These are phyloP conservation scores for Helogale parvula DNA, from an alignment of 2,113 vertebrate species.

Conservation along the genomic window DNA sequence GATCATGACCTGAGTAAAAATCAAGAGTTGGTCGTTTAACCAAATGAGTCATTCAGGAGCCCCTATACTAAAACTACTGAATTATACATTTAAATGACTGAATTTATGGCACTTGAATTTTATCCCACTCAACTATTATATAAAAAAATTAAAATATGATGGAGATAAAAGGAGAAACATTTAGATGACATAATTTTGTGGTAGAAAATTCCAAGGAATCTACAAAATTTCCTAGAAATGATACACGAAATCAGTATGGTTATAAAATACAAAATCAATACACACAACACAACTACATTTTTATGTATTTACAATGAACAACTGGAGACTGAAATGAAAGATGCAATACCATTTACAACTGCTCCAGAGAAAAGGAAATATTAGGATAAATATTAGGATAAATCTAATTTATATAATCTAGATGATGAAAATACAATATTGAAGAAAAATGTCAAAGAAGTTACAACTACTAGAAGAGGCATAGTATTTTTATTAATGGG, in stretches of 20 bases:
- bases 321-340: neutral
- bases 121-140: neutral
- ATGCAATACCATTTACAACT: neutral
- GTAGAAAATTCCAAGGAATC: neutral
- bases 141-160: neutral
- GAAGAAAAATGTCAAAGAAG: neutral
- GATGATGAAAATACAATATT: neutral
- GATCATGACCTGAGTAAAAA: too few relatives aligned
- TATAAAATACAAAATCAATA: neutral
- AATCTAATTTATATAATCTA: neutral
- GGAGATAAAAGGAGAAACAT: neutral
- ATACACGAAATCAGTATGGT: neutral
- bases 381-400: neutral
- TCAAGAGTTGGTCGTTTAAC: too few relatives aligned
- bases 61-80: neutral
- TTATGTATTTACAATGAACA: neutral
- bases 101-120: neutral
- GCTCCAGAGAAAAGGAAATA: neutral
- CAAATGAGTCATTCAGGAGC: too few relatives aligned
- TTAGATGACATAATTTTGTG: neutral
- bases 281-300: neutral
- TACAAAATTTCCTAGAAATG: neutral
- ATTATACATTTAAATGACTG: neutral
- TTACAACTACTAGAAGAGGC: neutral
- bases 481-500: neutral